Base-by-base conservation (phyloP, 2,888 invertebrate genomes). In the Neoitamus cyanurus region DNA sequence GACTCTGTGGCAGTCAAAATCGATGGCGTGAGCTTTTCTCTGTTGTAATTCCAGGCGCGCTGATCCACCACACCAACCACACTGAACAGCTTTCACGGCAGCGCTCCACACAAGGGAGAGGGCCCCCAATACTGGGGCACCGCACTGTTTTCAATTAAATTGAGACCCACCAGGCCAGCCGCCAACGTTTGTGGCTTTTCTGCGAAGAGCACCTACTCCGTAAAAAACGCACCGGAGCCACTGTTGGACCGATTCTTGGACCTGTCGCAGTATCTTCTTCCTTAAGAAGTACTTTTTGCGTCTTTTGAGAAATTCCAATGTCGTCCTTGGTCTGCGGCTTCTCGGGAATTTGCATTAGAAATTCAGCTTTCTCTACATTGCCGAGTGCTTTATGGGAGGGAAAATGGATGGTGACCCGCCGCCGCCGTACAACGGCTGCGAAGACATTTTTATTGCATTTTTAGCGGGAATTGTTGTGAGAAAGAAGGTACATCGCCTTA, bases 261-360 rank as follows among this genome's bases (percentile, higher is more conserved):
- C 58, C 58, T 58, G 58, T 58, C 58, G 25, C 58, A 58, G 15
- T 58, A 20, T 20, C 58, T 58, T 58, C 58, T 58, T 58, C 58
- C 58, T 58, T 58, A 58, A 58, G 58, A 58, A 58, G 20, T 58
- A 58, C 20, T 58, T 58, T 20, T 58, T 58, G 58, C 58, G 58
- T 58, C 58, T 58, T 58, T 58, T 58, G 20, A 58, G 58, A 58
- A 58, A 58, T 58, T 58, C 58, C 58, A 58, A 20, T 58, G 58
- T 15, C 58, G 58, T 58, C 58, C 58, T 58, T 58, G 58, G 58
- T 58, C 58, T 58, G 58, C 58, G 58, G 58, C 58, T 58, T 58
- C 58, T 58, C 9, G 58, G 7, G 58, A 58, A 58, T 58, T 58
- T 58, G 58, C 58, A 58, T 58, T 58, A 58, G 58, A 58, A 58